Percentiles rank a stretch among this genome's conserved stretches.
phyloP scores from a whole-genome alignment of 2,797 vertebrate genomes.

The Myripristis murdjan region DNA sequence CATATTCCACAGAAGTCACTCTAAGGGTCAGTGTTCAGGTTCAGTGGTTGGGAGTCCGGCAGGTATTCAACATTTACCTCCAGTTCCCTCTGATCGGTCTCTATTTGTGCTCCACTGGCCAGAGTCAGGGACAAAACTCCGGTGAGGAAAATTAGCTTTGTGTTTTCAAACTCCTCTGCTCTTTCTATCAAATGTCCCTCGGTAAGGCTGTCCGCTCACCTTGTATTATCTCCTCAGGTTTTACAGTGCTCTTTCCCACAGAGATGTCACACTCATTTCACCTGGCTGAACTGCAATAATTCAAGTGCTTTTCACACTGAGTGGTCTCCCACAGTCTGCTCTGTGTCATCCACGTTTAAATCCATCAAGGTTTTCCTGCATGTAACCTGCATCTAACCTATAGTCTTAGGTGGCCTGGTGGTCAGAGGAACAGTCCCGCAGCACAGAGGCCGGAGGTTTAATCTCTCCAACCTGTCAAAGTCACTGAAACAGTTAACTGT shows the following conservation, averaged over 20 bases:
- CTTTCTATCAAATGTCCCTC: neutral
- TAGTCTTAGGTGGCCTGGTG: too few species aligned
- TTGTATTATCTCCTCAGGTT: neutral
- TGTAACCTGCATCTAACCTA: too few species aligned
- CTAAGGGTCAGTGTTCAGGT: constrained; percentile 2
- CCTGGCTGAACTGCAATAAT: neutral
- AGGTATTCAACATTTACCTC: constrained; percentile 6
- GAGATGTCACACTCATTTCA: neutral
- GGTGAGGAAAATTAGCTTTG: neutral
- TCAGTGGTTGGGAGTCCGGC: neutral
- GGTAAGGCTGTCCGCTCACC: neutral
- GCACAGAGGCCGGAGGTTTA: too few species aligned
- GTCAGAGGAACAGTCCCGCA: too few species aligned
- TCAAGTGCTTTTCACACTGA: neutral
- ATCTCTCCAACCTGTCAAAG: too few species aligned
- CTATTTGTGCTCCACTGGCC: neutral
- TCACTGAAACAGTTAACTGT: too few species aligned
- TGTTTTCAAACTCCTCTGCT: constrained; percentile 2
- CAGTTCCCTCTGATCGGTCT: neutral
- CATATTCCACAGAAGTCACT: neutral
- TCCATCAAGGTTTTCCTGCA: too few species aligned
- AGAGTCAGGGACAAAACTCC: constrained; percentile 1
- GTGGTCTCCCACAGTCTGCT: neutral
- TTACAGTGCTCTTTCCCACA: neutral
- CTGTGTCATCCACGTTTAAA: too few species aligned